These are phyloP conservation scores for Sebastes baramenuke DNA, from an alignment of 2,797 vertebrate species.

Conservation along the genomic window DNA sequence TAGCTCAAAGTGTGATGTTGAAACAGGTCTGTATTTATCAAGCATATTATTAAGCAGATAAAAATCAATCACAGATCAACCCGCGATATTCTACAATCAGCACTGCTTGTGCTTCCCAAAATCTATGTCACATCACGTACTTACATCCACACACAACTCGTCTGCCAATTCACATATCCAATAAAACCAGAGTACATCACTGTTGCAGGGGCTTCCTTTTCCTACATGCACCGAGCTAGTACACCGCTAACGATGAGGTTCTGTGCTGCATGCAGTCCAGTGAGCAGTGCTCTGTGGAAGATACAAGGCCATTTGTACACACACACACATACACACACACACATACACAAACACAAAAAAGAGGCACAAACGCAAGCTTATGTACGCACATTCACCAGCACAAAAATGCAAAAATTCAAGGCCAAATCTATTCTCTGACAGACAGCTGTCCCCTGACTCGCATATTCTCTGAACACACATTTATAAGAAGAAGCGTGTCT, in stretches of 20 bases:
- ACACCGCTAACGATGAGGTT: slow-evolving; percentile 49
- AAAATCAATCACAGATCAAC: background rate
- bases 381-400: slow-evolving; percentile 41
- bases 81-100: background rate
- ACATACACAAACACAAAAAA: background rate
- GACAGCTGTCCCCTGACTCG: slow-evolving; percentile 13
- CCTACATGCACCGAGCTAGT: slow-evolving; percentile 25
- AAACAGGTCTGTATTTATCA: background rate
- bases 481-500: background rate
- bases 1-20: background rate
- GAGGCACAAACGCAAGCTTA: slow-evolving; percentile 4
- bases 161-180: background rate
- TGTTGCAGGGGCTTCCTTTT: slow-evolving; percentile 11
- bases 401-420: slow-evolving; percentile 56
- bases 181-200: background rate
- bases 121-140: background rate
- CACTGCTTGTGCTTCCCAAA: background rate
- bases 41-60: background rate
- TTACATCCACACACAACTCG: background rate
- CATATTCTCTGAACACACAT: slow-evolving; percentile 7
- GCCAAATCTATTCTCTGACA: slow-evolving; percentile 34
- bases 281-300: slow-evolving; percentile 44
- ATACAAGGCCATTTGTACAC: slow-evolving; percentile 47
- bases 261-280: slow-evolving; percentile 56
- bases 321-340: slow-evolving; percentile 2